Conservation (phyloP, 2,113 vertebrate species). For the Myxocyprinus asiaticus region DNA sequence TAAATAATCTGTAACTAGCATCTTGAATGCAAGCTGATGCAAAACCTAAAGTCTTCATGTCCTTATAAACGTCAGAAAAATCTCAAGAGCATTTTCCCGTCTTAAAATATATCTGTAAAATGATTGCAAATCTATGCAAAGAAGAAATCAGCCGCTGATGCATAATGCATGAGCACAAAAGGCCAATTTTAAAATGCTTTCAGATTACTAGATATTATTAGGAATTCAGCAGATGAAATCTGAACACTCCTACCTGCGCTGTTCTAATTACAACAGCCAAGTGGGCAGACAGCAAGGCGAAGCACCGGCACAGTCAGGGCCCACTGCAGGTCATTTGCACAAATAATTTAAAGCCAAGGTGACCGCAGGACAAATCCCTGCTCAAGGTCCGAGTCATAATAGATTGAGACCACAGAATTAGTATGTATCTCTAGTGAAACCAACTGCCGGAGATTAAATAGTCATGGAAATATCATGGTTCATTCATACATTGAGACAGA, state of each 20-base stretch:
- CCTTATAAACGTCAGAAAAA: background rate
- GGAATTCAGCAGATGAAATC: conserved; percentile 77
- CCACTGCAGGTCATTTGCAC: conserved; percentile 30
- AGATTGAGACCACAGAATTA: conserved; percentile 5
- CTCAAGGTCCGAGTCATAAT: conserved; percentile 1
- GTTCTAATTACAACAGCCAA: conserved; percentile 73
- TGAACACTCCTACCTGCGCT: conserved; percentile 77
- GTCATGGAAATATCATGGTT: background rate
- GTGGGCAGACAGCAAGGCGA: conserved; percentile 45
- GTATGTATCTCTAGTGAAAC: conserved; percentile 19
- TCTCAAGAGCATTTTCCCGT: conserved; percentile 10
- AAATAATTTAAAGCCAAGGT: conserved; percentile 39
- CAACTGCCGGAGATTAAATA: conserved; percentile 19
- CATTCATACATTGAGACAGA: no score
- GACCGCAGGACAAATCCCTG: conserved; percentile 4
- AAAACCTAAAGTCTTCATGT: conserved; percentile 3
- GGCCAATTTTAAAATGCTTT: conserved; percentile 79
- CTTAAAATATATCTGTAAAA: conserved; percentile 73
- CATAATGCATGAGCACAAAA: conserved; percentile 79
- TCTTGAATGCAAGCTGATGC: conserved; percentile 2
- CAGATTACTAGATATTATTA: conserved; percentile 80
- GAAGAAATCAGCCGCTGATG: conserved; percentile 81
- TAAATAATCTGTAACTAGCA: conserved; percentile 39
- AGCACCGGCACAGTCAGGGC: conserved; percentile 2
- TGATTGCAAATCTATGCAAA: conserved; percentile 85